Conservation (phyloP, 2,113 vertebrate species). For the Lepus americanus region DNA sequence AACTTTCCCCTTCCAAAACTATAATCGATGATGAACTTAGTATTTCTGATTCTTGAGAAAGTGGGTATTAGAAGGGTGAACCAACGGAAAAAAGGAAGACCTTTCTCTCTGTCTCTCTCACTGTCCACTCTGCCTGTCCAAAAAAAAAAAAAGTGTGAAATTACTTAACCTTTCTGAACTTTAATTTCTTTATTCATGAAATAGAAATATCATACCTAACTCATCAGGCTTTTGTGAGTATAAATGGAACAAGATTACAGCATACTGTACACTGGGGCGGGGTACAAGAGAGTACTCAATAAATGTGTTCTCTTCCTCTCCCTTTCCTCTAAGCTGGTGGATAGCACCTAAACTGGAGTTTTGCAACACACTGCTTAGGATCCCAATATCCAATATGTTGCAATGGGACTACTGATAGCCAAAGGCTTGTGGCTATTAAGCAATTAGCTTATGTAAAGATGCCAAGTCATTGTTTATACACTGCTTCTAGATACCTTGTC, state of each 20-base stretch:
- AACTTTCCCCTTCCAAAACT: constrained; percentile 6
- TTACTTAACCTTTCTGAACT: neutral
- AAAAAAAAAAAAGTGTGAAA: neutral
- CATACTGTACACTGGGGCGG: neutral
- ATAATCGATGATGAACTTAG: neutral
- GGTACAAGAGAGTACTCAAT: neutral
- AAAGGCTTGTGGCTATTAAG: neutral
- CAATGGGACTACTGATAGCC: neutral
- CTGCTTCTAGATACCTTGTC: constrained; percentile 20
- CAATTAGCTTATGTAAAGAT: neutral
- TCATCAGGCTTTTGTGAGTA: neutral
- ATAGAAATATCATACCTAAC: constrained; percentile 1
- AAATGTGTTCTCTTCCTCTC: neutral
- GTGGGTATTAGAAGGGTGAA: neutral
- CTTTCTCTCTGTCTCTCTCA: too few species aligned
- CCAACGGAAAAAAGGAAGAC: too few species aligned
- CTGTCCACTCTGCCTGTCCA: too few species aligned
- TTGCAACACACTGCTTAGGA: neutral
- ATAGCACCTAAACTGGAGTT: neutral
- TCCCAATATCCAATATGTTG: neutral
- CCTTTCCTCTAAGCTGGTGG: neutral
- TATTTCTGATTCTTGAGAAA: neutral
- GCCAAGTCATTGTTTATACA: neutral
- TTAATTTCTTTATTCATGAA: constrained; percentile 7
- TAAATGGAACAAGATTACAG: neutral